These are phyloP conservation scores for Fopius arisanus DNA, from an alignment of 1,140 invertebrate genomes.

Conservation along the genomic window DNA sequence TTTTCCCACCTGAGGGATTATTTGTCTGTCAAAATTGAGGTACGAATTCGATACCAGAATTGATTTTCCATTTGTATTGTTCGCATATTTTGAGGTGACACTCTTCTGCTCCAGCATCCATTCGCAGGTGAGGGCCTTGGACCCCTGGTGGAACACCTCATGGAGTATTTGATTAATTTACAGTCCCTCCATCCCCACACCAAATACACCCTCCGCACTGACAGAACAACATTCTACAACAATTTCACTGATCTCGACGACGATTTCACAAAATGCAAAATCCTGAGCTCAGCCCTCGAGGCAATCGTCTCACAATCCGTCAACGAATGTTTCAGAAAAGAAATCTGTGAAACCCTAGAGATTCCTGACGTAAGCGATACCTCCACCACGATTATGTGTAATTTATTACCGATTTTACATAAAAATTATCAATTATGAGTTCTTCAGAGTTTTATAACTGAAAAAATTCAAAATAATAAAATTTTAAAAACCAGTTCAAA, in stretches of 20 bases:
- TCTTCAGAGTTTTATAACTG: neutral
- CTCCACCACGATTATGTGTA: conserved; percentile 29
- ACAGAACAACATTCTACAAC: conserved; percentile 28
- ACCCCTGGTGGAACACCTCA: neutral
- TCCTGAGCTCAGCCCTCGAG: conserved; percentile 41
- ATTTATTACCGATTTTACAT: conserved; percentile 39
- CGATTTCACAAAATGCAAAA: conserved; percentile 38
- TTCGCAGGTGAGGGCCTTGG: neutral
- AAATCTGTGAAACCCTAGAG: conserved; percentile 39
- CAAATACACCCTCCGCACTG: conserved; percentile 41
- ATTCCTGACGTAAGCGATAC: conserved; percentile 32
- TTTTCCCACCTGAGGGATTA: conserved; percentile 35
- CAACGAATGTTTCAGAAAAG: conserved; percentile 43
- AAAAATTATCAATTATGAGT: conserved; percentile 34
- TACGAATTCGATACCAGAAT: neutral
- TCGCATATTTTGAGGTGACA: neutral
- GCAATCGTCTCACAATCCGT: conserved; percentile 45
- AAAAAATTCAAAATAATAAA: no score
- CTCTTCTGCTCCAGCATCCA: neutral
- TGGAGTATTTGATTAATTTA: conserved; percentile 35
- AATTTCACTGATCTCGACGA: conserved; percentile 37
- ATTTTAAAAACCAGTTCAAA: no score
- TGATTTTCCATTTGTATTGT: no score
- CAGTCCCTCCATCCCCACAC: conserved; percentile 34
- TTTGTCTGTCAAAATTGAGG: conserved; percentile 36